Base-by-base conservation (phyloP, 2,797 vertebrate species). In the Trichosurus vulpecula region DNA sequence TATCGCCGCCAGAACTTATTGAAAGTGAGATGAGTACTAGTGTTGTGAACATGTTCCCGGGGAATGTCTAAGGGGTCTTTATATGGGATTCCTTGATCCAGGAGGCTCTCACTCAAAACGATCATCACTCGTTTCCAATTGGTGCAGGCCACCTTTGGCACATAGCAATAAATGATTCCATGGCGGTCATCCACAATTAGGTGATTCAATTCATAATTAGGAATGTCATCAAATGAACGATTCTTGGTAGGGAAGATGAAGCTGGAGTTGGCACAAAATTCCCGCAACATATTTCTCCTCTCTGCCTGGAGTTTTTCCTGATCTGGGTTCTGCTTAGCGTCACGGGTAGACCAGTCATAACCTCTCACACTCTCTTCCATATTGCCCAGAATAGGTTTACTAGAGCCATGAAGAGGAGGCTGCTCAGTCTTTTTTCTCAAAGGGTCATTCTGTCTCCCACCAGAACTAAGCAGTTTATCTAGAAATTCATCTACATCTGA, bases 91-190 rank as follows among this genome's bases (percentile, higher is more conserved):
- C 99, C 99, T 0, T 99, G 99, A 95, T 99, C 98, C 97, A 99
- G 98, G 56, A 99, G 98, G 97, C 99, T 99, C 98, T 99, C 99
- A 0, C 99, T 99, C 8, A 99, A 99, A 52, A 99, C 99, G 0
- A 99, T 99, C 99, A 99, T 99, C 96, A 99, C 99, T 13, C 99
- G 99, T 94, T 99, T 99, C 99, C 99, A 99, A 99, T 99, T 99
- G 96, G 99, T 99, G 98, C 99, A 99, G 12, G 99, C 99, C 95
- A 99, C 99, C 98, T 99, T 99, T 93, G 99, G 99, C 95, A 99
- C 99, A 0, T 99, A 99, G 98, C 99, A 99, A 99, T 99, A 99
- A 98, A 99, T 99, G 94, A 99, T 97, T 0, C 99, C 99, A 0
- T 99, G 99, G 6, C 99, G 99, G 98, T 99, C 99, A 0, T 99